These are phyloP conservation scores for Eulithis prunata DNA, from an alignment of 2,888 invertebrate genomes.

Conservation along the genomic window DNA sequence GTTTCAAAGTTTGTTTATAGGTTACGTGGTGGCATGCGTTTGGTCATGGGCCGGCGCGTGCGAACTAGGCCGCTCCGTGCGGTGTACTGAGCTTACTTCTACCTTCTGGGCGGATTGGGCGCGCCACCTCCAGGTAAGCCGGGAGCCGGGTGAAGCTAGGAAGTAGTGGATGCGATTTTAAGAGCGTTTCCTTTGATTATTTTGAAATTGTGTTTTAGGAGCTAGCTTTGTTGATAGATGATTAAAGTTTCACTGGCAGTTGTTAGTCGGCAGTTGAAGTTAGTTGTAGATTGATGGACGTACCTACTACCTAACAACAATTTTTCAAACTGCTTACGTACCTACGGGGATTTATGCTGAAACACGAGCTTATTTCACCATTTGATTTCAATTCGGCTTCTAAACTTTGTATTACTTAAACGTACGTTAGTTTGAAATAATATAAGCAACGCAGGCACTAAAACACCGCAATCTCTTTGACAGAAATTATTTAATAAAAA, in stretches of 20 bases:
- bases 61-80: conserved; percentile 56
- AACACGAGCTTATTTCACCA: no score
- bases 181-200: conserved; percentile 2
- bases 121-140: conserved; percentile 62
- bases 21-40: conserved; percentile 55
- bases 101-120: conserved; percentile 54
- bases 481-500: conserved; percentile 26
- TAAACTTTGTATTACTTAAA: no score
- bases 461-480: conserved; percentile 4
- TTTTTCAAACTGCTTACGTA: no score
- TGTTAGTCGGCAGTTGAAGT: background rate
- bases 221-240: background rate
- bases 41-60: conserved; percentile 44
- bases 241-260: background rate
- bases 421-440: no score
- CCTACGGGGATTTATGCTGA: no score
- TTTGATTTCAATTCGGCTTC: no score
- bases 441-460: no score
- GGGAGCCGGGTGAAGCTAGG: conserved; percentile 52
- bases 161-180: conserved; percentile 53
- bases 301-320: no score
- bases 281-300: conserved; percentile 8
- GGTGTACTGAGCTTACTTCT: conserved; percentile 59
- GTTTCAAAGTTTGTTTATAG: conserved; percentile 52
- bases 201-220: conserved; percentile 2